These are phyloP conservation scores for Ctenopoma kingsleyae DNA, from an alignment of 2,797 vertebrate genomes.

Conservation along the genomic window DNA sequence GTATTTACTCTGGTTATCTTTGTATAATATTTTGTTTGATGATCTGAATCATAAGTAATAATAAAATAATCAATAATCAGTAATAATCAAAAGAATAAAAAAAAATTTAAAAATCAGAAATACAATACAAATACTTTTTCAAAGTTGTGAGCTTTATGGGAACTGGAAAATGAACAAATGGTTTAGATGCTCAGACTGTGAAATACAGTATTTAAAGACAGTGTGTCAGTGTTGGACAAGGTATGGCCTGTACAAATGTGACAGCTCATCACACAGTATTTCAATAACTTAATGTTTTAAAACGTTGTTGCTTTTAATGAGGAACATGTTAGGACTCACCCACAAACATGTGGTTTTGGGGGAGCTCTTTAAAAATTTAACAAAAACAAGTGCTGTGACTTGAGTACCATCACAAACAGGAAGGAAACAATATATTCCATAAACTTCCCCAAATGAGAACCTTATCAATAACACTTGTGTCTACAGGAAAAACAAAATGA, in stretches of 20 bases:
- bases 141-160: slow-evolving; percentile 38
- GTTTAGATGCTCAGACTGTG: slow-evolving; percentile 33
- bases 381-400: slow-evolving; percentile 76
- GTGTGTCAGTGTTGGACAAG: slow-evolving; percentile 39
- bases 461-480: slow-evolving; percentile 81
- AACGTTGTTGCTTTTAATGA: slow-evolving; percentile 66
- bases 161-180: slow-evolving; percentile 49
- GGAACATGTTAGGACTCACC: slow-evolving; percentile 59
- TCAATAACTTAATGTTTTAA: slow-evolving; percentile 56
- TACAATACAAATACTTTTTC: too few relatives aligned
- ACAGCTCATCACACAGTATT: slow-evolving; percentile 63
- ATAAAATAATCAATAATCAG: too few relatives aligned
- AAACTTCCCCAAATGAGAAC: slow-evolving; percentile 73
- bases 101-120: too few relatives aligned
- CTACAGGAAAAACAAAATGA: slow-evolving; percentile 67
- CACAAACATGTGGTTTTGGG: slow-evolving; percentile 76
- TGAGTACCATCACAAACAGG: slow-evolving; percentile 77
- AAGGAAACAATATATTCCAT: slow-evolving; percentile 82
- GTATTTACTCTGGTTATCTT: too few relatives aligned
- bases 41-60: too few relatives aligned
- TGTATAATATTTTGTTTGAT: too few relatives aligned
- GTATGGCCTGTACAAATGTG: slow-evolving; percentile 38
- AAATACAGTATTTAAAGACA: slow-evolving; percentile 43
- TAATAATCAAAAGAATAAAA: too few relatives aligned
- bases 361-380: slow-evolving; percentile 59